Base-by-base conservation (phyloP, 1,140 invertebrate species). In the Stenopsyche tienmushanensis region DNA sequence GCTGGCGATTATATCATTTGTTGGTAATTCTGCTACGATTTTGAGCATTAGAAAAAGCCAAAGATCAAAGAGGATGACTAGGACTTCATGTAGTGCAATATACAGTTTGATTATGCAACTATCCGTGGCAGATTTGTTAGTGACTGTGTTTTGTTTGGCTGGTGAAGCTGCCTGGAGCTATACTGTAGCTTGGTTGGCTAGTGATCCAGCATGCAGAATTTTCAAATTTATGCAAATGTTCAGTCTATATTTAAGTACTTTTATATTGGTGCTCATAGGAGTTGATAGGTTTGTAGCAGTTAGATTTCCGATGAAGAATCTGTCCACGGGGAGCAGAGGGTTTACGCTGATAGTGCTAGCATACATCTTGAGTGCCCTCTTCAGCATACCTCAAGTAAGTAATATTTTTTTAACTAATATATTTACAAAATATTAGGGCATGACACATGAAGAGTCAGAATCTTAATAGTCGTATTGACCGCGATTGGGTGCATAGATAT, bases 221-320 rank as follows among this genome's bases (percentile, higher is more conserved):
- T 87, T 93, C 69, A 94, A 93, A 75, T 92, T 89, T 71, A 75
- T 89, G 9, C 90, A 93, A 77, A 88, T 92, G 85, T 90, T 91
- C 72, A 86, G 88, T 52, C 80, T 92, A 7, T 92, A 93, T 75
- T 77, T 92, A 15, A 92, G 90, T 42, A 93, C 91, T 0, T 93
- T 91, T 74, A 84, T 92, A 15, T 77, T 92, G 18, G 90, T 93
- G 2, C 81, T 92, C 7, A 92, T 94, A 68, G 90, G 90, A 3
- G 81, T 93, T 18, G 91, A 93, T 72, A 80, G 91, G 52, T 92
- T 90, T 80, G 78, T 90, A 26, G 91, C 90, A 0, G 88, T 94
- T 1, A 83, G 89, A 63, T 91, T 91, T 75, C 91, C 91, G 0
- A 89, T 93, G 83, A 88, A 88, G 62, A 82, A 85, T 57, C 82